Base-by-base conservation (phyloP, 2,113 vertebrate genomes). In the Nyctibius bracteatus region DNA sequence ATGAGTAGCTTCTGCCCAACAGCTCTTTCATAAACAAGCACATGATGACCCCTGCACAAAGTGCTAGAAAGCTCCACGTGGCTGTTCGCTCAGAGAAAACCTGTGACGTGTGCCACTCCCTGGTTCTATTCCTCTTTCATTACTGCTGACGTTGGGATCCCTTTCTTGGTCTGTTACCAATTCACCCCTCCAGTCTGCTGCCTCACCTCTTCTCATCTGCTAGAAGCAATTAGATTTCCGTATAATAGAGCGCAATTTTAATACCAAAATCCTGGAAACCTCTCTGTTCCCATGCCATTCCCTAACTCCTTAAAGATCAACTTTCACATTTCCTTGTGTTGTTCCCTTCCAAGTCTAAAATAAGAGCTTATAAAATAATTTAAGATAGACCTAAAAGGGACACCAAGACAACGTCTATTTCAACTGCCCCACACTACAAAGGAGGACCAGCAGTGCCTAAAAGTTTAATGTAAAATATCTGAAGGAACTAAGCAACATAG, bases 41-140 rank as follows among this genome's bases (percentile, higher is more conserved):
- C 2, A 3, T 30, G 47, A 33, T 16, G 54, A n/a, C 23, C 49
- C 1, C 0, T 15, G 43, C 27, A 74, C 6, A 2, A 88, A 85
- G 44, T 12, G 17, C 88, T 28, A 43, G 81, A 86, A 63, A 87
- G 62, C 25, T 79, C 35, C 81, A 12, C 6, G 2, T 9, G 49
- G 78, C 37, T 92, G 18, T 39, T 39, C 59, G 81, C 62, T 77
- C 49, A 65, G 30, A 65, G 82, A 35, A 89, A 92, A 65, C 18
- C 28, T 11, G 22, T 20, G 51, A 73, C 1, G 0, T 7, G 47
- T 28, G 27, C 23, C 3, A 0, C 57, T 43, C 49, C 79, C 17
- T 54, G 25, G 81, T 20, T 58, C 74, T 67, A 24, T 52, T 83
- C 72, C 47, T 81, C 41, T 59, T 80, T 10, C 62, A 3, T 18